phyloP scores from a whole-genome alignment of 2,113 vertebrate genomes.

The Bombycilla garrulus region DNA sequence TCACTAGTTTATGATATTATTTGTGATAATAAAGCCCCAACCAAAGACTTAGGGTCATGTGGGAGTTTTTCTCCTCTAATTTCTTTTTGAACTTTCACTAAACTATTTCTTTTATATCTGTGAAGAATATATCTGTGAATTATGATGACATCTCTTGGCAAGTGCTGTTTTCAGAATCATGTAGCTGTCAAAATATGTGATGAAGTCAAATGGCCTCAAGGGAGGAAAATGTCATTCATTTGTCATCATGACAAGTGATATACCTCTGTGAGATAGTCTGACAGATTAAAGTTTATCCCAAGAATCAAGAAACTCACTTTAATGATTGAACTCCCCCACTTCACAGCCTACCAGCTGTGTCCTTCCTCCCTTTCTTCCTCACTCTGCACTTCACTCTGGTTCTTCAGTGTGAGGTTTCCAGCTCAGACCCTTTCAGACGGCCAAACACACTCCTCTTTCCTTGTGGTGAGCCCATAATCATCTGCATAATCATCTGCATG shows the following conservation, averaged over 20 bases:
- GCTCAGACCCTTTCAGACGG: not conserved
- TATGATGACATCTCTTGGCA: constrained; percentile 50
- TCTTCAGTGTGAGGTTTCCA: not conserved
- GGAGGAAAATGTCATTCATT: constrained; percentile 49
- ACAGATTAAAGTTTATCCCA: constrained; percentile 45
- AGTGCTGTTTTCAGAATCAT: constrained; percentile 35
- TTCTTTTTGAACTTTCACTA: constrained; percentile 17
- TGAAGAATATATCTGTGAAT: constrained; percentile 40
- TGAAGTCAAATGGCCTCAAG: constrained; percentile 61
- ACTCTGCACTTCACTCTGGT: not conserved
- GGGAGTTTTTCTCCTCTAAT: not conserved
- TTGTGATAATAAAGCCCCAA: not conserved
- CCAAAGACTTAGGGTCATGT: not conserved
- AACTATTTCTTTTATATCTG: constrained; percentile 26
- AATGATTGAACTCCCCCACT: not conserved
- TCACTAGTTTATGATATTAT: not conserved
- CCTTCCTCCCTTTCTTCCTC: not conserved
- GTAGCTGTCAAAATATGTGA: constrained; percentile 62
- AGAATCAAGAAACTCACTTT: constrained; percentile 28
- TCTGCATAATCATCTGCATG: not conserved
- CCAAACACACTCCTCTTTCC: not conserved
- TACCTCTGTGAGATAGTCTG: constrained; percentile 11
- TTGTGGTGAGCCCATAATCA: not conserved
- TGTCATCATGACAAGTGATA: constrained; percentile 53
- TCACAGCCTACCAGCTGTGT: not conserved